These are phyloP conservation scores for Scartelaos histophorus DNA, from an alignment of 2,113 vertebrate species.

Conservation along the genomic window DNA sequence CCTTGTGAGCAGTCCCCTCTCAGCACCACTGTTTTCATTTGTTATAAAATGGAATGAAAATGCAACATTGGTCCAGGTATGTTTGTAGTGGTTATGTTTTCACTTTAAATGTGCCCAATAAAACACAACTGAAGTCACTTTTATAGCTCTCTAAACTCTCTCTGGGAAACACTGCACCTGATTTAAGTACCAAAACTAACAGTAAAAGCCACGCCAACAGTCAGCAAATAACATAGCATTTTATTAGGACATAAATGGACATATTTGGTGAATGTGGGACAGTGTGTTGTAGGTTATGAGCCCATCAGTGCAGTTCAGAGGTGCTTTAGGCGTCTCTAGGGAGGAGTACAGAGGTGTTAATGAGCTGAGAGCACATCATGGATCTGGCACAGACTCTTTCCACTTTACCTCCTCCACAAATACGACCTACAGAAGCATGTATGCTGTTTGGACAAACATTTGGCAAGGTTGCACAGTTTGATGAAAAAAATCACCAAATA, in stretches of 20 bases:
- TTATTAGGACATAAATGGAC: constrained; percentile 15
- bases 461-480: constrained; percentile 7
- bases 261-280: constrained; percentile 22
- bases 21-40: constrained; percentile 44
- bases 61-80: constrained; percentile 35
- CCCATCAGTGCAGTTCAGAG: constrained; percentile 27
- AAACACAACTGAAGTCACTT: constrained; percentile 47
- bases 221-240: constrained; percentile 6
- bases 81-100: constrained; percentile 34
- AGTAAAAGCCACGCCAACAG: constrained; percentile 5
- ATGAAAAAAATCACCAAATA: not conserved
- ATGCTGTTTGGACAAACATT: constrained; percentile 44
- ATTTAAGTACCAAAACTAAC: constrained; percentile 22
- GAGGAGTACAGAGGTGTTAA: constrained; percentile 55
- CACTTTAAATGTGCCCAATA: constrained; percentile 26
- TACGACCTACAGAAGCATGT: constrained; percentile 49
- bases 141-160: constrained; percentile 47
- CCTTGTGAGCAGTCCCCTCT: constrained; percentile 10
- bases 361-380: constrained; percentile 49
- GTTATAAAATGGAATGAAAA: constrained; percentile 38
- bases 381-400: constrained; percentile 61
- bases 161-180: constrained; percentile 38
- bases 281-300: constrained; percentile 26
- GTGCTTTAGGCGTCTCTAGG: constrained; percentile 29
- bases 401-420: constrained; percentile 47